Conservation (phyloP, 2,113 vertebrate genomes). For the Tragelaphus imberbis region DNA sequence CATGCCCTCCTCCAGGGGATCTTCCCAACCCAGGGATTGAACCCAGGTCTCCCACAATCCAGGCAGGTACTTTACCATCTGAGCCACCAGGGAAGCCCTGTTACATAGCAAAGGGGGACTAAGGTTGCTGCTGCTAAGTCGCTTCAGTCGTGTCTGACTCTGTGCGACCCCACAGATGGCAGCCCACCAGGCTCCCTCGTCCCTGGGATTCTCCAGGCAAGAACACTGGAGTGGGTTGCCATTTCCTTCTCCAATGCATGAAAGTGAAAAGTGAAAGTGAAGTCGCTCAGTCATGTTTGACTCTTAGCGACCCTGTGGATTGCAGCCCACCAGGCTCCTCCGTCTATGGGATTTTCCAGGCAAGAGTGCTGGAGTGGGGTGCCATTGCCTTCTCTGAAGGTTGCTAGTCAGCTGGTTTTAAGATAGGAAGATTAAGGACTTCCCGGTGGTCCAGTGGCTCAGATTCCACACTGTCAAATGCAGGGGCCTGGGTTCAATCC, state of each 20-base stretch:
- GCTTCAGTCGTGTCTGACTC: too few relatives aligned
- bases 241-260: too few relatives aligned
- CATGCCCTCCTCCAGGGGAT: not conserved
- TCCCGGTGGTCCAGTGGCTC: not conserved
- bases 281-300: too few relatives aligned
- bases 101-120: not conserved
- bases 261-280: too few relatives aligned
- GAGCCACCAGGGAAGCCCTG: not conserved
- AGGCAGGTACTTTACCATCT: accelerated
- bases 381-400: not conserved
- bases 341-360: too few relatives aligned
- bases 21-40: not conserved
- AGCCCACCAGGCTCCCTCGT: too few relatives aligned
- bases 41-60: not conserved
- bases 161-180: too few relatives aligned
- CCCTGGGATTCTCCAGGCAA: too few relatives aligned
- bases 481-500: not conserved
- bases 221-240: too few relatives aligned
- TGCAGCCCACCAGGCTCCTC: too few relatives aligned
- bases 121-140: not conserved
- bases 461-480: not conserved
- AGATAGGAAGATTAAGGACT: not conserved
- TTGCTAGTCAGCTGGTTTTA: not conserved
- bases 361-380: too few relatives aligned
- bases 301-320: too few relatives aligned